A percentile compares a stretch with the other conserved stretches of the same genome.
These are phyloP conservation scores for Parapsyche elsis DNA, from an alignment of 1,140 invertebrate genomes.

Conservation along the genomic window DNA sequence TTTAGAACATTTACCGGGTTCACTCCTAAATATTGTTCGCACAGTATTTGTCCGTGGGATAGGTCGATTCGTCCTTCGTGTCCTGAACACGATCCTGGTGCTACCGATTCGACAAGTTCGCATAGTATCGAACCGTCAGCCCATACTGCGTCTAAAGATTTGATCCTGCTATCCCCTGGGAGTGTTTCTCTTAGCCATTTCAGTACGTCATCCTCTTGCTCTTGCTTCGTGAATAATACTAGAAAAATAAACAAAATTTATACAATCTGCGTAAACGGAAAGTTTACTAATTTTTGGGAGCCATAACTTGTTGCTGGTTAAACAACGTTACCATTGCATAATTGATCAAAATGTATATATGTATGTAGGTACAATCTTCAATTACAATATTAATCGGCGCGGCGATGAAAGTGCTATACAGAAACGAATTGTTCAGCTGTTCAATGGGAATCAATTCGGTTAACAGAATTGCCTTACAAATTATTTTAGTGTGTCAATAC, in stretches of 20 bases:
- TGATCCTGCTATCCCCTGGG: slow-evolving; percentile 58
- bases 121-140: slow-evolving; percentile 70
- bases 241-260: slow-evolving; percentile 38
- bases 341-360: no score
- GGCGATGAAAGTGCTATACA: no score
- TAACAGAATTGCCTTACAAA: no score
- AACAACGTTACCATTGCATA: no score
- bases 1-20: slow-evolving; percentile 63
- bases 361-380: no score
- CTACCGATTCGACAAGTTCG: slow-evolving; percentile 67
- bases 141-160: slow-evolving; percentile 66
- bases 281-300: no score
- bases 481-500: no score
- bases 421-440: no score
- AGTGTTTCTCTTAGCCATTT: slow-evolving; percentile 64
- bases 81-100: slow-evolving; percentile 69
- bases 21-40: slow-evolving; percentile 69
- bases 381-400: no score
- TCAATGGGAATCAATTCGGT: no score
- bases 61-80: slow-evolving; percentile 67
- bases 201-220: slow-evolving; percentile 62
- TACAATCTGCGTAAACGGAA: no score
- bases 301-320: no score
- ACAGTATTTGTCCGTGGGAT: slow-evolving; percentile 68
- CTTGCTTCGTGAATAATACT: slow-evolving; percentile 65